Evolutionary conservation across 2,797 vertebrate species (phyloP).

Genomic region (Silurus lanzhouensis): DNA sequence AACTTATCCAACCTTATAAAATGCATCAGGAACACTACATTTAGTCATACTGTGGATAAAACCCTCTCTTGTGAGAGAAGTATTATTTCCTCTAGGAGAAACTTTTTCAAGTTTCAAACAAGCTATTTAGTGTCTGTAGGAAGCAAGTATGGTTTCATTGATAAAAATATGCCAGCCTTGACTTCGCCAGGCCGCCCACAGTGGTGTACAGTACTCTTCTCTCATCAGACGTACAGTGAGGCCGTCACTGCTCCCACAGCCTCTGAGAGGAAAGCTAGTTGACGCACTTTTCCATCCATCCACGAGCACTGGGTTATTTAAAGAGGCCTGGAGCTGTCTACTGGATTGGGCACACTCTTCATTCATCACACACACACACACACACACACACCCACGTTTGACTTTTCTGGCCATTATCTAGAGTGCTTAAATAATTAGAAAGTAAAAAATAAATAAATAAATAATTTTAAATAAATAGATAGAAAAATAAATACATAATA

Average conservation of each 20-base stretch:
- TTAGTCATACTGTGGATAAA: background rate
- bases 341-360: background rate
- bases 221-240: slow-evolving; percentile 20
- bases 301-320: slow-evolving; percentile 31
- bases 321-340: slow-evolving; percentile 9
- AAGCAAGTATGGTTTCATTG: slow-evolving; percentile 14
- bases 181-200: slow-evolving; percentile 25
- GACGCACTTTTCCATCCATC: slow-evolving; percentile 18
- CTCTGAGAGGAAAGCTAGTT: slow-evolving; percentile 23
- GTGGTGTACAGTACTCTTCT: slow-evolving; percentile 10
- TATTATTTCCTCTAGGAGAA: background rate
- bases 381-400: background rate
- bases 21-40: background rate
- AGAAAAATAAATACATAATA: no score
- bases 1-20: background rate
- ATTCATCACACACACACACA: background rate
- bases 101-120: slow-evolving; percentile 2
- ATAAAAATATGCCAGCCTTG: slow-evolving; percentile 21
- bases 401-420: background rate
- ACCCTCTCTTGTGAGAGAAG: background rate
- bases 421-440: no score
- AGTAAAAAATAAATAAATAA: no score
- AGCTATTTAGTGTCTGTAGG: slow-evolving; percentile 8
- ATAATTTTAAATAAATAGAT: no score
- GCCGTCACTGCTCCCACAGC: slow-evolving; percentile 20